phyloP scores from a whole-genome alignment of 2,888 invertebrate species.

The Amphipyra berbera region DNA sequence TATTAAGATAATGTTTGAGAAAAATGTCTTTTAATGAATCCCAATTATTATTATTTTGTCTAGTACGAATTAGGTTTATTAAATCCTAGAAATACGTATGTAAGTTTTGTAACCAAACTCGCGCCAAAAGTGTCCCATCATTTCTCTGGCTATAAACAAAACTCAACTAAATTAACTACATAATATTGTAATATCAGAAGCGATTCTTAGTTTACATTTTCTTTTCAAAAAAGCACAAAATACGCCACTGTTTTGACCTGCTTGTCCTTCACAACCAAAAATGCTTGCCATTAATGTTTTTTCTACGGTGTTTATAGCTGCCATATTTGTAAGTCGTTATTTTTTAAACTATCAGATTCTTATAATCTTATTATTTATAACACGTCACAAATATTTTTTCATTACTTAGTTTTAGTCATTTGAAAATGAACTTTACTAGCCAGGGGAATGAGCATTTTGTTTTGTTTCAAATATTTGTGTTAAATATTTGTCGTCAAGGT shows the following conservation, averaged over 20 bases:
- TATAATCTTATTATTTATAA: too few relatives aligned
- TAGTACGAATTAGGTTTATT: neutral
- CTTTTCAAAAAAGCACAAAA: slow-evolving; percentile 74
- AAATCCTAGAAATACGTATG: neutral
- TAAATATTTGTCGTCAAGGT: neutral
- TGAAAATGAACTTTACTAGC: too few relatives aligned
- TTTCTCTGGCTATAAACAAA: slow-evolving; percentile 51
- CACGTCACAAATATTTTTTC: too few relatives aligned
- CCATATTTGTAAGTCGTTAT: slow-evolving; percentile 46
- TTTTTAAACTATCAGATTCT: neutral
- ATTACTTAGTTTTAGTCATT: too few relatives aligned
- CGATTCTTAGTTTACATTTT: slow-evolving; percentile 77
- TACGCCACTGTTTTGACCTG: slow-evolving; percentile 64
- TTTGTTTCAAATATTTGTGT: too few relatives aligned
- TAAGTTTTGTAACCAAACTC: slow-evolving; percentile 5
- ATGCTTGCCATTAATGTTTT: slow-evolving; percentile 22
- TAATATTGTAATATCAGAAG: slow-evolving; percentile 74
- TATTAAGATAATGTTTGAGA: neutral
- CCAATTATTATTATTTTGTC: neutral
- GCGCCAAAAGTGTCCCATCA: slow-evolving; percentile 44
- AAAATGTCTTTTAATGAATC: too few relatives aligned
- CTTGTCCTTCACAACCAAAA: slow-evolving; percentile 34
- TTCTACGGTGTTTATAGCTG: slow-evolving; percentile 24
- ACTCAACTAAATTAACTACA: slow-evolving; percentile 74
- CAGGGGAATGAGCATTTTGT: too few relatives aligned